A percentile compares a stretch with the other conserved stretches of the same genome.
These are phyloP conservation scores for Callorhinus ursinus DNA, from an alignment of 2,113 vertebrate genomes.

Conservation along the genomic window DNA sequence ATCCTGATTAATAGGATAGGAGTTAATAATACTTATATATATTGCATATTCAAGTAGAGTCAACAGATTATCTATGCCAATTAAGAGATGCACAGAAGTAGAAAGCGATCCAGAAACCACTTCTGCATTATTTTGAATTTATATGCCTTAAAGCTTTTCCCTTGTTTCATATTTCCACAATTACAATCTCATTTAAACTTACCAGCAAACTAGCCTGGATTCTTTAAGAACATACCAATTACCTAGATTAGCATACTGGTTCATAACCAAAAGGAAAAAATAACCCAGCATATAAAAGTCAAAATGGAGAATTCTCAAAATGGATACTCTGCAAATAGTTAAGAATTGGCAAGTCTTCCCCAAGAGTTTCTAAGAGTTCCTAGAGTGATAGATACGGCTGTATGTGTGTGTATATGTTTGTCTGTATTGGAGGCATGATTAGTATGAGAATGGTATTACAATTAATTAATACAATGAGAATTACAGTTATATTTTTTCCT, in stretches of 20 bases:
- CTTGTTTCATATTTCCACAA: constrained; percentile 59
- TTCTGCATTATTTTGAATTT: constrained; percentile 56
- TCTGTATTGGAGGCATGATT: neutral
- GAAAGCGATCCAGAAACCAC: constrained; percentile 27
- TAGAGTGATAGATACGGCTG: neutral
- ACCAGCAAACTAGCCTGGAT: constrained; percentile 38
- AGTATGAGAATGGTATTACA: neutral
- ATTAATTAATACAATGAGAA: neutral
- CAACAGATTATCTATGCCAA: constrained; percentile 51
- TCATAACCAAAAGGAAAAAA: neutral
- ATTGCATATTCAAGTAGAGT: constrained; percentile 33
- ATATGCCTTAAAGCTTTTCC: constrained; percentile 29
- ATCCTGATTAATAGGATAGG: neutral
- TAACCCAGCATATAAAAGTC: neutral
- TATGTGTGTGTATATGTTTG: neutral
- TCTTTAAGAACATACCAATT: constrained; percentile 53
- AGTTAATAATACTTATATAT: constrained; percentile 62
- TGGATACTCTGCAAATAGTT: neutral
- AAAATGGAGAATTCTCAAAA: constrained; percentile 36
- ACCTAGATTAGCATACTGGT: constrained; percentile 36
- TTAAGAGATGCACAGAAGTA: constrained; percentile 47
- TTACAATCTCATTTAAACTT: constrained; percentile 63
- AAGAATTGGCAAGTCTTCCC: neutral
- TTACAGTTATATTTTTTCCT: neutral
- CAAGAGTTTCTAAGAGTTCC: neutral